Percentiles rank a stretch among this genome's conserved stretches.
Conservation (phyloP, 2,888 invertebrate genomes). For the Drosophila nr. fundita region DNA sequence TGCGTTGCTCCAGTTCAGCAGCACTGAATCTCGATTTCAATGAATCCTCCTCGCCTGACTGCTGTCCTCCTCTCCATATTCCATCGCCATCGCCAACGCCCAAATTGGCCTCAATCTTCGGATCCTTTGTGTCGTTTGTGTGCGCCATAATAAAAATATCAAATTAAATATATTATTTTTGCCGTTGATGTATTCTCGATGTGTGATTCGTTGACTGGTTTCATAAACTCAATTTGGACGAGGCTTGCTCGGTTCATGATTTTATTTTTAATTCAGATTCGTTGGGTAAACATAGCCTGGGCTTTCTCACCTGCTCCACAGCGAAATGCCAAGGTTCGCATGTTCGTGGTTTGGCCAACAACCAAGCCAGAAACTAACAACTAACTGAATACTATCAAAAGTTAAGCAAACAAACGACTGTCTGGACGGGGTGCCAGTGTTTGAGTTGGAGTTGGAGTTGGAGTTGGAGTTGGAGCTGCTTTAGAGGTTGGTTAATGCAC, state of each 20-base stretch:
- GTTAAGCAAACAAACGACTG: constrained; percentile 66
- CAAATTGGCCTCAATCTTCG: not conserved
- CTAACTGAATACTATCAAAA: constrained; percentile 71
- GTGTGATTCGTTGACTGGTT: not conserved
- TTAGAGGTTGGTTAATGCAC: constrained; percentile 55
- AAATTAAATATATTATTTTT: not conserved
- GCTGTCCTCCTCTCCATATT: not conserved
- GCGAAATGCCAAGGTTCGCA: constrained; percentile 72
- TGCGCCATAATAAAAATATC: not conserved
- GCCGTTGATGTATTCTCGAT: not conserved
- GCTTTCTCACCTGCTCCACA: constrained; percentile 31
- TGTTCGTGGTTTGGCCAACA: constrained; percentile 34
- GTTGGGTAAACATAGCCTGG: constrained; percentile 15
- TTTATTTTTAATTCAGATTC: not conserved
- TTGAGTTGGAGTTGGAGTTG: constrained; percentile 14
- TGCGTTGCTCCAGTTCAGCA: constrained; percentile 49
- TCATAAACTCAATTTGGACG: not conserved
- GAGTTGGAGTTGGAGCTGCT: constrained; percentile 2
- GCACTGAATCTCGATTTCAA: constrained; percentile 5
- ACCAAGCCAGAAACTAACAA: constrained; percentile 37
- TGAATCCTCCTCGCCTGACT: not conserved
- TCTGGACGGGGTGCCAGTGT: constrained; percentile 38
- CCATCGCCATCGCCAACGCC: not conserved
- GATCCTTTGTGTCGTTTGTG: not conserved
- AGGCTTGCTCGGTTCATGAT: not conserved